Base-by-base conservation (phyloP, 2,113 vertebrate genomes). In the Podocnemis expansa region DNA sequence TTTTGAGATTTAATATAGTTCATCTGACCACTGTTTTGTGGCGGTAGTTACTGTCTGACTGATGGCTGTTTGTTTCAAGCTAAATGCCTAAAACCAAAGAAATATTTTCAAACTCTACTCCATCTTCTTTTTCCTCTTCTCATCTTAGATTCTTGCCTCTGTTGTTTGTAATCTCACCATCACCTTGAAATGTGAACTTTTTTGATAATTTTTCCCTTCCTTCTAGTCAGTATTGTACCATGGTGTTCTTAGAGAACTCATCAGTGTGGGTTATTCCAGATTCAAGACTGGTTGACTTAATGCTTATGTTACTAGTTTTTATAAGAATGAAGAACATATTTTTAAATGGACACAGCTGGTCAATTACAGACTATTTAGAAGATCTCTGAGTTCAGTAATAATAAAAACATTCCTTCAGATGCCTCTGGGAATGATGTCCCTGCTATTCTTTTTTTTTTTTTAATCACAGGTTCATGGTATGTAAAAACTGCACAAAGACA, bases 301-400 rank as follows among this genome's bases (percentile, higher is more conserved):
- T 22, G 22, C 49, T 38, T 38, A 5, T 58, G n/a, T 70, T 70
- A 38, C 63, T 34, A 70, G n/a, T 70, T 29, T 31, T 17, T 16
- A 67, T 67, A 21, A 38, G 63, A 70, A 70, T 38, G 63, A 38
- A 70, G n/a, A 5, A 6, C 9, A 27, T 27, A 5, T 75, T 73
- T 78, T 54, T 55, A 54, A 6, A 5, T 21, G 25, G 29, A 51
- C 12, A 8, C 49, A 4, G 1, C 60, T 87, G 73, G n/a, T 78
- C 56, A 63, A 10, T 19, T 1, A 4, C 49, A 27, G 4, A 13
- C 76, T n/a, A 1, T 0, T 16, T 41, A 29, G 12, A 41, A 58
- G 5, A 4, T 51, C n/a, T 87, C 51, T 73, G 49, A 73, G 67
- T 7, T 63, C 38, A 73, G 4, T 51, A 2, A 1, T n/a, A 19